These are phyloP conservation scores for Melanotaenia maccullochi DNA, from an alignment of 2,797 vertebrate species.

Conservation along the genomic window DNA sequence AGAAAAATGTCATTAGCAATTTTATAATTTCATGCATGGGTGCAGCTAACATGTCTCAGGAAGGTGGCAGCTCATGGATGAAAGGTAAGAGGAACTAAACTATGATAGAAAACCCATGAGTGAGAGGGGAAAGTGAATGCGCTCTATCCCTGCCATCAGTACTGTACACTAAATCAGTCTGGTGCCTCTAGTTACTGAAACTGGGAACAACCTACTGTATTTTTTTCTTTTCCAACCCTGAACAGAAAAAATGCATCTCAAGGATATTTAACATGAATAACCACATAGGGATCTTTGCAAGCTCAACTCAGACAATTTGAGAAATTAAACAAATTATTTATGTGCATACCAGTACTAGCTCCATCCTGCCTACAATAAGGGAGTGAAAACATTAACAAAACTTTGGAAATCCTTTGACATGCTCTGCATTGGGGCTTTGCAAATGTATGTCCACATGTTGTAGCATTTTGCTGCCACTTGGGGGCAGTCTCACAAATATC, in stretches of 20 bases:
- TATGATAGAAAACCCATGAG: constrained; percentile 28
- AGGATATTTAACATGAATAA: background rate
- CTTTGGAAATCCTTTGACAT: no score
- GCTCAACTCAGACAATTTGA: background rate
- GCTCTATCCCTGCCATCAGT: background rate
- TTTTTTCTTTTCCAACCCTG: background rate
- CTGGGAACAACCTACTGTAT: background rate
- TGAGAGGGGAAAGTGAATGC: constrained; percentile 34
- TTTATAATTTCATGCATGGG: constrained; percentile 78
- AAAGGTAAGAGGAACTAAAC: constrained; percentile 45
- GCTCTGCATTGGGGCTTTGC: no score
- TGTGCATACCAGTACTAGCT: no score
- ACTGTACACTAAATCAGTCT: constrained; percentile 1
- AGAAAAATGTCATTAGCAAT: constrained; percentile 74
- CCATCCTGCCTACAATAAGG: no score
- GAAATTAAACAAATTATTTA: background rate
- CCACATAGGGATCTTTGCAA: background rate
- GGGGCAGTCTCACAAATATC: no score
- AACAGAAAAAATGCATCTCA: background rate
- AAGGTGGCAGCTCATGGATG: constrained; percentile 37
- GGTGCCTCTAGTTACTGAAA: background rate
- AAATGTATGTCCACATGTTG: no score
- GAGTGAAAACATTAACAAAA: no score
- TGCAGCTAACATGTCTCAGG: constrained; percentile 55
- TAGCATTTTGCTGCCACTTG: no score